Evolutionary conservation across 2,113 vertebrate genomes (phyloP), one percentile per base, ranked within the genome.

Genomic region (Butastur rufipennis): DNA sequence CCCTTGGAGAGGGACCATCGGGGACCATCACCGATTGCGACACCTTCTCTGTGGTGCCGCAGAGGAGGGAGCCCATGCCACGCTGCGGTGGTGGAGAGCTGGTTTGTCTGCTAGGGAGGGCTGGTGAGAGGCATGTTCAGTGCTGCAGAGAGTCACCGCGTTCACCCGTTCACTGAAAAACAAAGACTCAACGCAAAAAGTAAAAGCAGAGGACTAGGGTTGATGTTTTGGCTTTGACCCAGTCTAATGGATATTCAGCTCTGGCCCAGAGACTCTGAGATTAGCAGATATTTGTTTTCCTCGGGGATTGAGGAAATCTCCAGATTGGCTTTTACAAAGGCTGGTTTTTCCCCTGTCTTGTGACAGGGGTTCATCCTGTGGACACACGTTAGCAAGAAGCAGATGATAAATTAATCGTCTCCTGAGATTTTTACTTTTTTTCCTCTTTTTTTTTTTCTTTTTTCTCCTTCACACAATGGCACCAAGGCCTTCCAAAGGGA

Each of bases 231-330:
- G 93, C 93, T 73, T 26, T 34, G 21, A 6, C 85, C 55, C 94
- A 95, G 93, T 15, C 91, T 91, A 21, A 84, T 86, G 93, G 90
- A 70, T 62, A 43, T 66, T 40, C 71, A 61, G 82, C 6, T 70
- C 92, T 87, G 95, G 92, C 85, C 70, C 58, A 36, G 34, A 94
- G 81, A 62, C 83, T 72, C 81, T 73, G 81, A 74, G 81, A 80
- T 94, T 9, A 93, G 90, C 90, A 92, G 92, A 45, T 90, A 66
- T 8, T 73, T 96, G 50, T 92, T 95, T 70, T 88, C 93, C 95
- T 90, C 8, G 0, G 85, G 79, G 96, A 66, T 13, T 62, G 90
- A 80, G 92, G 90, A 90, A 75, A 77, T 91, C 92, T 95, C 95
- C 79, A 88, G 47, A 65, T 75, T 55, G 91, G 88, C 83, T 45